Base-by-base conservation (phyloP, 2,113 vertebrate genomes). In the Nipponia nippon region DNA sequence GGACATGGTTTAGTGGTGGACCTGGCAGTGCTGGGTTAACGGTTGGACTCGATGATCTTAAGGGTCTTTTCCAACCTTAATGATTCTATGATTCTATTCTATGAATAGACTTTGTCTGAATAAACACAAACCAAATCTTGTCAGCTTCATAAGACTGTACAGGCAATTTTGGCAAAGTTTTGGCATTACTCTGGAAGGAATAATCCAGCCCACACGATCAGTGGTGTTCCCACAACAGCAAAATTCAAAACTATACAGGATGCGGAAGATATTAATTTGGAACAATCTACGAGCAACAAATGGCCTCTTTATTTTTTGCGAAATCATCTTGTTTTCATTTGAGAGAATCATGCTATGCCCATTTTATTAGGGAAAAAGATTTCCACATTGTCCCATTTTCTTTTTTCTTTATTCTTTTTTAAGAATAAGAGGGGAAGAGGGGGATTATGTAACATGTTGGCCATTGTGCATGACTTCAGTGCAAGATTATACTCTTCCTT, bases 271-370 rank as follows among this genome's bases (percentile, higher is more conserved):
- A 89, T 91, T 91, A 91, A 94, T 94, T 96, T 96, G 77, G 53
- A 94, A 81, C 26, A 62, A 63, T 70, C 46, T 91, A n/a, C n/a
- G 44, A 78, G 40, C 44, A 95, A 78, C 36, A 91, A 92, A 75
- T 32, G 40, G 2, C 11, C 36, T 50, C 27, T 80, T 73, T 92
- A 34, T 36, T 91, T 93, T 87, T 85, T 78, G n/a, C 6, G 2
- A 89, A 89, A 88, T 70, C 40, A 82, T 96, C 79, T 92, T 97
- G 91, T 77, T 96, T 94, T 94, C 58, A 90, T 94, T 94, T 91
- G 46, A 83, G 32, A 87, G 14, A 87, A 73, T 75, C 16, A 52
- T 55, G 6, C 19, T 76, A 49, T 79, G 46, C 19, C 22, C 3
- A 30, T 53, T 95, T 95, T 95, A 61, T 79, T 92, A 50, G 14